Base-by-base conservation (phyloP, 2,888 invertebrate species). In the Elegia similella region DNA sequence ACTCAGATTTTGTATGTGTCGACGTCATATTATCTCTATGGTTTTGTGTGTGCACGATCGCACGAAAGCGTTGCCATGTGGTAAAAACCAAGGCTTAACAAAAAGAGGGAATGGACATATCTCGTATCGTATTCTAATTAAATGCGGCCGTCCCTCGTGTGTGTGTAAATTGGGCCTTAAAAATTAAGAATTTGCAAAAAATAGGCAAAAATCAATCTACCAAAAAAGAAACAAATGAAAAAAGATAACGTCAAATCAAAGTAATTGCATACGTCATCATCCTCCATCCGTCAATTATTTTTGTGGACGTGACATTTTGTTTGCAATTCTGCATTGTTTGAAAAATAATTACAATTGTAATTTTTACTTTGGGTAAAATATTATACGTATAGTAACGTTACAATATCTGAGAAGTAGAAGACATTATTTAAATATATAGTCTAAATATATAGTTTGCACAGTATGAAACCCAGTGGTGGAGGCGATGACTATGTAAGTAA, bases 401-500 rank as follows among this genome's bases (percentile, higher is more conserved):
- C 12, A 10, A 38, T 12, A 10, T 38, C 10, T 6, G 3, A 38
- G 12, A n/a, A 38, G n/a, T 38, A n/a, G 1, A 8, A 10, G n/a
- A 16, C 7, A 42, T 42, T 42, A 6, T 6, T 15, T 13, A n/a
- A n/a, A n/a, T n/a, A 13, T 43, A 43, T 15, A n/a, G 47, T 23
- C 17, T 42, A 10, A 23, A 42, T 32, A 32, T 1, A 15, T 23
- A 42, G n/a, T 38, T 38, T 38, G 42, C 13, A n/a, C 62, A 82
- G 73, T 54, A 89, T 90, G 88, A 91, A 86, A 70, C 88, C 88
- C 15, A 80, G 81, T 65, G 86, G 84, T 59, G 82, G 81, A 52
- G 86, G 80, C 64, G 86, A 87, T 68, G 90, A 89, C 68, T 90
- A 82, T 73, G 90, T 90, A 76, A 83, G 88, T 78, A 65, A 34